Conservation (phyloP, 2,797 vertebrate species). For the Sebastes minor region DNA sequence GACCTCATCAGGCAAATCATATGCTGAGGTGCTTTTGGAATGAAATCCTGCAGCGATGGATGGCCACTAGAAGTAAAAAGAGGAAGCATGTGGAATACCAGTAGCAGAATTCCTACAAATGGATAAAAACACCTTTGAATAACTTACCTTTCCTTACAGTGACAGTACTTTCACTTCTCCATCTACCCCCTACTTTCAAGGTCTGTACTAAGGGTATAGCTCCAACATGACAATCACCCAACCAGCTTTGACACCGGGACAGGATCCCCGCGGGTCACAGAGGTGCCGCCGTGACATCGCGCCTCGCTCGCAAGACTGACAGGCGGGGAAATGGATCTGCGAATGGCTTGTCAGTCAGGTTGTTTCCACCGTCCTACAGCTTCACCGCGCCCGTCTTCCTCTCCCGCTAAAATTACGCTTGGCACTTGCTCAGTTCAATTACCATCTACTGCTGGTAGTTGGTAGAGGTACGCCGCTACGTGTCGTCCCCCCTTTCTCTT, state of each 20-base stretch:
- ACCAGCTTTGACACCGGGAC: background rate
- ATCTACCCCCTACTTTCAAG: background rate
- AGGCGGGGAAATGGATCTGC: conserved; percentile 42
- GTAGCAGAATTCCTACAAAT: too few species aligned
- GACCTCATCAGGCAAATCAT: too few species aligned
- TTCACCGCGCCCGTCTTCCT: conserved; percentile 33
- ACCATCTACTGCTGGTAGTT: conserved; percentile 32
- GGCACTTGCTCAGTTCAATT: conserved; percentile 65
- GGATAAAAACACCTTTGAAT: background rate
- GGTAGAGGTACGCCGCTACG: background rate
- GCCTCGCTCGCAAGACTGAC: conserved; percentile 32
- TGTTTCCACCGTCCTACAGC: background rate
- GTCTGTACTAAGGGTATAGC: background rate
- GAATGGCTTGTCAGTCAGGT: conserved; percentile 42
- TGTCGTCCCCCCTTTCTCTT: background rate
- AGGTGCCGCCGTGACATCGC: conserved; percentile 17
- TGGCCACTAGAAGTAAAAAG: too few species aligned
- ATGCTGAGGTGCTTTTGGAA: too few species aligned
- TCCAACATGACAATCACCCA: background rate
- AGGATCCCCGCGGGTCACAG: conserved; percentile 3
- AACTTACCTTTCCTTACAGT: background rate
- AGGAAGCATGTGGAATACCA: too few species aligned
- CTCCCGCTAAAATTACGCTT: conserved; percentile 34
- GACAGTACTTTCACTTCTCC: background rate
- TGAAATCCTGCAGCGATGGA: too few species aligned